phyloP scores from a whole-genome alignment of 1,140 invertebrate genomes.

The Drosophila virilis region DNA sequence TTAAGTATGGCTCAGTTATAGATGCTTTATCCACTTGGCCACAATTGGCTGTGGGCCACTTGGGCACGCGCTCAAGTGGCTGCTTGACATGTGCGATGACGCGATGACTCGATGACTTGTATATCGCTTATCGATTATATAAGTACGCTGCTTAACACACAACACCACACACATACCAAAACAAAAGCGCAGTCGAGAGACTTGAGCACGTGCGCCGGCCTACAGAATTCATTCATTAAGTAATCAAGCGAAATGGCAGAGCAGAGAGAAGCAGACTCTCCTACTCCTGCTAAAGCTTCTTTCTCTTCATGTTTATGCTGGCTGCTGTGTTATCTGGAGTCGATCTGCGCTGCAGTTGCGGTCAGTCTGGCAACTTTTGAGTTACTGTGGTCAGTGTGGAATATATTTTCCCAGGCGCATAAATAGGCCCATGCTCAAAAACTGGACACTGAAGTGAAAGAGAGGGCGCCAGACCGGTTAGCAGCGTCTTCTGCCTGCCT shows the following conservation, averaged over 20 bases:
- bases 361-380: conserved; percentile 36
- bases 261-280: conserved; percentile 5
- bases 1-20: not conserved
- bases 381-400: conserved; percentile 32
- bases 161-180: not conserved
- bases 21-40: conserved; percentile 23
- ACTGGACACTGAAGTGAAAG: conserved; percentile 17
- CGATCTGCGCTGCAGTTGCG: conserved; percentile 41
- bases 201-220: conserved; percentile 52
- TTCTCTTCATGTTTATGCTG: not conserved
- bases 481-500: conserved; percentile 38
- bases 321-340: conserved; percentile 29
- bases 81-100: conserved; percentile 18
- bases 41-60: conserved; percentile 39
- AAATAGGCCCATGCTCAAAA: conserved; percentile 35
- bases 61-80: conserved; percentile 30
- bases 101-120: conserved; percentile 20
- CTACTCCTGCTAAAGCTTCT: not conserved
- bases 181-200: conserved; percentile 37
- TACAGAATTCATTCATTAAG: conserved; percentile 49
- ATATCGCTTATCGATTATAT: conserved; percentile 30
- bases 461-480: conserved; percentile 22
- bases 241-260: conserved; percentile 32
- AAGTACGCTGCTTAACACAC: conserved; percentile 6
- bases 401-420: conserved; percentile 60